phyloP scores from a whole-genome alignment of 1,140 invertebrate genomes.

The Babylonia areolata region DNA sequence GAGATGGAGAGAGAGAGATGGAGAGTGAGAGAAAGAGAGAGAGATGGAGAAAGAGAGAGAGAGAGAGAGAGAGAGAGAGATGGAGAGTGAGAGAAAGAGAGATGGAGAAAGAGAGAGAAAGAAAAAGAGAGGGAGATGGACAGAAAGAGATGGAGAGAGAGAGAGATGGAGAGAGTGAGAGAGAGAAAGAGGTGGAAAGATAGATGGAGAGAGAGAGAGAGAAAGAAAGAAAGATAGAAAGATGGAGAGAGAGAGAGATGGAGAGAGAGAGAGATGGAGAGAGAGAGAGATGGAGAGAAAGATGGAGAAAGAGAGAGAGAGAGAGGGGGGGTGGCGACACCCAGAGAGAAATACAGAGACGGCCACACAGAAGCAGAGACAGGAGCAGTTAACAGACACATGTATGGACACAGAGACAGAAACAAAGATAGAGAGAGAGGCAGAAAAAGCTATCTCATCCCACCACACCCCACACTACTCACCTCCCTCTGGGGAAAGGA shows the following conservation, averaged over 20 bases:
- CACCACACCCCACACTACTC: no score
- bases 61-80: not conserved
- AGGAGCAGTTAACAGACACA: no score
- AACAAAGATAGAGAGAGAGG: no score
- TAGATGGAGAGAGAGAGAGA: not conserved
- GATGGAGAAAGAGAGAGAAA: constrained; percentile 10
- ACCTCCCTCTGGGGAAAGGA: no score
- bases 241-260: no score
- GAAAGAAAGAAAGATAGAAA: not conserved
- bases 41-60: not conserved
- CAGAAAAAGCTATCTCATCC: no score
- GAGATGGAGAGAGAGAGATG: not conserved
- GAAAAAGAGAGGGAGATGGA: not conserved
- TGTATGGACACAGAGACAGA: no score
- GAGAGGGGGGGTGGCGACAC: no score
- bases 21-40: not conserved
- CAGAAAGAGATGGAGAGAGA: not conserved
- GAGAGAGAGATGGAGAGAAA: no score
- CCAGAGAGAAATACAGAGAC: no score
- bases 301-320: not conserved
- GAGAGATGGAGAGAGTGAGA: not conserved
- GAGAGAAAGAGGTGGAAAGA: constrained; percentile 5
- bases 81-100: not conserved
- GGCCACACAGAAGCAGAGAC: no score
- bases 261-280: no score